These are phyloP conservation scores for Araneus ventricosus DNA, from an alignment of 1,140 invertebrate species.

Conservation along the genomic window DNA sequence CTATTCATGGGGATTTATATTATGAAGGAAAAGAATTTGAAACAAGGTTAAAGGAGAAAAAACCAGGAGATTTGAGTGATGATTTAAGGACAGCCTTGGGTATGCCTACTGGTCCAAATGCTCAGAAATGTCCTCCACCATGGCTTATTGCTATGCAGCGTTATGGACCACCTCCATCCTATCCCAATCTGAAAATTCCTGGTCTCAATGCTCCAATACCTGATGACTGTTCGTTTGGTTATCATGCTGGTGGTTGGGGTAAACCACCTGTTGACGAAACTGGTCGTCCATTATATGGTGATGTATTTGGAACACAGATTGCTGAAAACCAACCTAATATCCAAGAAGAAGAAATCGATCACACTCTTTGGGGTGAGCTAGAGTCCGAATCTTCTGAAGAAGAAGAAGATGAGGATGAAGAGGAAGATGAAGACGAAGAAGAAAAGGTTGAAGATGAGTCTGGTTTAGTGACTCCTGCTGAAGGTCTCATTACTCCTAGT, in stretches of 20 bases:
- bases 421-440: slow-evolving; percentile 81
- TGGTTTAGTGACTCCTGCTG: slow-evolving; percentile 92
- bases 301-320: slow-evolving; percentile 91
- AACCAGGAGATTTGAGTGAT: slow-evolving; percentile 97
- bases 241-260: slow-evolving; percentile 99
- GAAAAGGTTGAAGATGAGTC: slow-evolving; percentile 84
- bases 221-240: slow-evolving; percentile 98
- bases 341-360: slow-evolving; percentile 93
- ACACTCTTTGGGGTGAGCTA: slow-evolving; percentile 97
- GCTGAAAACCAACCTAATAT: slow-evolving; percentile 78
- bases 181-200: slow-evolving; percentile 98
- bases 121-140: slow-evolving; percentile 91
- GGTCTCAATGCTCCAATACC: slow-evolving; percentile 96
- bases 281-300: slow-evolving; percentile 98
- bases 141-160: slow-evolving; percentile 99
- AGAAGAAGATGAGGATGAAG: slow-evolving; percentile 85
- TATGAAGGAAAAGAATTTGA: slow-evolving; percentile 99
- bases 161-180: slow-evolving; percentile 99
- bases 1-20: slow-evolving; percentile 99
- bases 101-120: slow-evolving; percentile 96
- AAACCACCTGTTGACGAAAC: slow-evolving; percentile 99
- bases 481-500: slow-evolving; percentile 92
- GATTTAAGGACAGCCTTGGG: slow-evolving; percentile 97
- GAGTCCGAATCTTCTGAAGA: slow-evolving; percentile 95
- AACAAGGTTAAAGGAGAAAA: slow-evolving; percentile 98